A percentile compares a stretch with the other conserved stretches of the same genome.
These are phyloP conservation scores for Seira sanloemensis DNA, from an alignment of 2,888 invertebrate species.

Conservation along the genomic window DNA sequence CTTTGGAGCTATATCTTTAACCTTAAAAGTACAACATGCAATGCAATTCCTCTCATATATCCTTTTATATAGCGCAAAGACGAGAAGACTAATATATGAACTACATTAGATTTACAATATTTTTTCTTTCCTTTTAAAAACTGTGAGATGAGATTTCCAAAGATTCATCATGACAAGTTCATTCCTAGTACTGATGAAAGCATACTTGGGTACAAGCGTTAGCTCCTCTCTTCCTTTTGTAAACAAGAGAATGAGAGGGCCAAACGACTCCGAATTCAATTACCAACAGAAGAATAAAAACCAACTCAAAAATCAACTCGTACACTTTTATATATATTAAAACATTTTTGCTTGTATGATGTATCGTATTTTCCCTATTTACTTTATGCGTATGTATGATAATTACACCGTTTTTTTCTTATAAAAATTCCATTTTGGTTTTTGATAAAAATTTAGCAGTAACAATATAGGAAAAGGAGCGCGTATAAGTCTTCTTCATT, in stretches of 20 bases:
- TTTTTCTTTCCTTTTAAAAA: conserved; percentile 35
- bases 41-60: background rate
- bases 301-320: conserved; percentile 51
- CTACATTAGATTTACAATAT: background rate
- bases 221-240: conserved; percentile 36
- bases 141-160: conserved; percentile 65
- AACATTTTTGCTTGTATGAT: conserved; percentile 3
- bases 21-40: background rate
- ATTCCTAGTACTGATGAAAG: conserved; percentile 69
- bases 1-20: background rate
- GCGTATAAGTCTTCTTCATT: conserved; percentile 57
- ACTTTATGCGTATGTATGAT: background rate
- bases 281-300: conserved; percentile 54
- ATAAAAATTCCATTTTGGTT: background rate
- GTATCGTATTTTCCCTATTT: background rate
- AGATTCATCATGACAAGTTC: conserved; percentile 66
- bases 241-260: conserved; percentile 32
- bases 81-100: conserved; percentile 15
- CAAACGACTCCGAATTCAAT: conserved; percentile 68
- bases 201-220: conserved; percentile 70
- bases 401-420: background rate
- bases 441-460: background rate
- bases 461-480: conserved; percentile 40
- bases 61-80: background rate
- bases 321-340: conserved; percentile 25